Evolutionary conservation across 2,888 invertebrate genomes (phyloP).

Genomic region (Steinernema carpocapsae): DNA sequence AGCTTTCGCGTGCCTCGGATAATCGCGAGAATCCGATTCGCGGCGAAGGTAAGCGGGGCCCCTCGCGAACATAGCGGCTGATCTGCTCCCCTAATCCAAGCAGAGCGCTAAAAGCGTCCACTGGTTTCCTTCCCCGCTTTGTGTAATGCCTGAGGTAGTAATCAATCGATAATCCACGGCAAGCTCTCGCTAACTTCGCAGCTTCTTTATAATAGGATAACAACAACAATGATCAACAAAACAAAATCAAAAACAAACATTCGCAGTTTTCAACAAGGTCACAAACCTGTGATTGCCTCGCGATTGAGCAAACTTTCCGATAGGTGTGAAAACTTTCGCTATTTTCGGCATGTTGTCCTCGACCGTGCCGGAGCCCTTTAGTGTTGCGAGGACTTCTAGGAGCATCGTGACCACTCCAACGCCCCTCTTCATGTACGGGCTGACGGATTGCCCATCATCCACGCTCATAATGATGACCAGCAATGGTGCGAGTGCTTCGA

Average conservation of each 20-base stretch:
- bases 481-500: neutral
- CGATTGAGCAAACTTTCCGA: neutral
- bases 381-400: slow-evolving; percentile 1
- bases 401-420: slow-evolving; percentile 18
- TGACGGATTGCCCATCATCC: neutral
- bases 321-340: neutral
- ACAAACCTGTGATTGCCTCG: neutral
- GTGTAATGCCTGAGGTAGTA: neutral
- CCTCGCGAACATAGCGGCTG: neutral
- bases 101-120: neutral
- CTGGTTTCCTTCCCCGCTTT: neutral
- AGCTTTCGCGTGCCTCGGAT: slow-evolving; percentile 9
- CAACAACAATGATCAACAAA: slow-evolving; percentile 3
- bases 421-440: slow-evolving; percentile 1
- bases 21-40: neutral
- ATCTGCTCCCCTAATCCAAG: neutral
- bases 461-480: slow-evolving; percentile 22
- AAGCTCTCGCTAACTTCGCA: too few species aligned
- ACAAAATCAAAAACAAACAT: slow-evolving; percentile 1
- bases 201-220: neutral
- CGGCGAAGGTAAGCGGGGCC: slow-evolving; percentile 21
- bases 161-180: neutral
- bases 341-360: slow-evolving; percentile 23
- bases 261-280: neutral
- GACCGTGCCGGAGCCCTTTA: neutral